These are phyloP conservation scores for Tyrannus savana DNA, from an alignment of 2,113 vertebrate genomes.

Conservation along the genomic window DNA sequence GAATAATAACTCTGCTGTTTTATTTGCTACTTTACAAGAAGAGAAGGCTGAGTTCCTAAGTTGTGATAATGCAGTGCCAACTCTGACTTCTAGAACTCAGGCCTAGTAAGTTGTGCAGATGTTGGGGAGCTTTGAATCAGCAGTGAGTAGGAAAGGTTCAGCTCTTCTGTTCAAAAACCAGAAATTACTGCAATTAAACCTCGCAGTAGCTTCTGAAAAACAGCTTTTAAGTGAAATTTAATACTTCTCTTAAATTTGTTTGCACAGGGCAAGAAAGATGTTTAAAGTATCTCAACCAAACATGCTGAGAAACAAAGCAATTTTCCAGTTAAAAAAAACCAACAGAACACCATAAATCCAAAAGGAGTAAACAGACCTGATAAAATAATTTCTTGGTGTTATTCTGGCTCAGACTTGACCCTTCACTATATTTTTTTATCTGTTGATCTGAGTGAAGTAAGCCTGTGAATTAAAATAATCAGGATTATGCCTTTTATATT, in stretches of 20 bases:
- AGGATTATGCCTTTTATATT: neutral
- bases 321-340: neutral
- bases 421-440: neutral
- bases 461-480: neutral
- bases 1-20: neutral
- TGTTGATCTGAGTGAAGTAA: neutral
- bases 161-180: neutral
- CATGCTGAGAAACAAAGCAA: neutral
- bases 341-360: neutral
- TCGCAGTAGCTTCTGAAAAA: neutral
- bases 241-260: neutral
- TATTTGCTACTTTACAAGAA: neutral
- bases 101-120: neutral
- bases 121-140: neutral
- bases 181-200: neutral
- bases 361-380: neutral
- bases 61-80: neutral
- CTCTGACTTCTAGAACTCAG: neutral
- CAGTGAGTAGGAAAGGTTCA: neutral
- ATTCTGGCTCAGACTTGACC: neutral
- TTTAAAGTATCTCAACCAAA: neutral
- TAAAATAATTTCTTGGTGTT: neutral
- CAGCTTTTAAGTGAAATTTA: neutral
- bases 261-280: neutral
- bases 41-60: neutral